Conservation (phyloP, 1,140 invertebrate genomes). For the Hycleus phaleratus region DNA sequence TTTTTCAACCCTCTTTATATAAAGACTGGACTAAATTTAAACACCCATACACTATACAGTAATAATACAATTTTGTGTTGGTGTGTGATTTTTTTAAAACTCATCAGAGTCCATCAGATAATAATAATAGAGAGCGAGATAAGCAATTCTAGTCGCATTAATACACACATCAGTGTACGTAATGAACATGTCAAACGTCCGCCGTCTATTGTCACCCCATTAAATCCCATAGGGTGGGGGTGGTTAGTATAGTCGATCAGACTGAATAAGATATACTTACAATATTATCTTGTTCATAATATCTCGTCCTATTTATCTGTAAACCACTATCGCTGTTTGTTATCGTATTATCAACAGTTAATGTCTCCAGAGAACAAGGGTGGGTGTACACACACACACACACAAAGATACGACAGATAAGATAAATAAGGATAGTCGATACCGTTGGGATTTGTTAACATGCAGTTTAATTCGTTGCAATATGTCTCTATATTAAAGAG, state of each 20-base stretch:
- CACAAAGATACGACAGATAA: too few relatives aligned
- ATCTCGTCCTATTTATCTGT: slow-evolving; percentile 15
- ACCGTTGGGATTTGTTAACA: neutral
- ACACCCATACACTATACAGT: too few relatives aligned
- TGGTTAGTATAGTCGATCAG: too few relatives aligned
- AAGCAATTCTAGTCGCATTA: slow-evolving; percentile 17
- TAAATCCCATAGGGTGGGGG: neutral
- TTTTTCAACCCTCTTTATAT: too few relatives aligned
- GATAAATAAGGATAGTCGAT: too few relatives aligned
- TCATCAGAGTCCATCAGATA: slow-evolving; percentile 13
- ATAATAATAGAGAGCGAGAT: slow-evolving; percentile 1
- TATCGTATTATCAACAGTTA: slow-evolving; percentile 14
- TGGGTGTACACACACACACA: too few relatives aligned
- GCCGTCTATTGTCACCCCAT: slow-evolving; percentile 10
- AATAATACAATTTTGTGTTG: too few relatives aligned
- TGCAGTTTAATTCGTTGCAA: slow-evolving; percentile 2
- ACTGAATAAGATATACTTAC: too few relatives aligned
- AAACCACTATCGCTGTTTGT: slow-evolving; percentile 9
- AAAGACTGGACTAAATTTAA: too few relatives aligned
- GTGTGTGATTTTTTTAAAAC: slow-evolving; percentile 7
- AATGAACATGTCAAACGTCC: slow-evolving; percentile 13
- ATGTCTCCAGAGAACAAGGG: slow-evolving; percentile 14
- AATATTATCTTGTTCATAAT: slow-evolving; percentile 4
- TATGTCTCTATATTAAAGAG: slow-evolving; percentile 3
- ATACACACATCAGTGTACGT: slow-evolving; percentile 14